Base-by-base conservation (phyloP, 2,888 invertebrate species). In the Drosophila recens region DNA sequence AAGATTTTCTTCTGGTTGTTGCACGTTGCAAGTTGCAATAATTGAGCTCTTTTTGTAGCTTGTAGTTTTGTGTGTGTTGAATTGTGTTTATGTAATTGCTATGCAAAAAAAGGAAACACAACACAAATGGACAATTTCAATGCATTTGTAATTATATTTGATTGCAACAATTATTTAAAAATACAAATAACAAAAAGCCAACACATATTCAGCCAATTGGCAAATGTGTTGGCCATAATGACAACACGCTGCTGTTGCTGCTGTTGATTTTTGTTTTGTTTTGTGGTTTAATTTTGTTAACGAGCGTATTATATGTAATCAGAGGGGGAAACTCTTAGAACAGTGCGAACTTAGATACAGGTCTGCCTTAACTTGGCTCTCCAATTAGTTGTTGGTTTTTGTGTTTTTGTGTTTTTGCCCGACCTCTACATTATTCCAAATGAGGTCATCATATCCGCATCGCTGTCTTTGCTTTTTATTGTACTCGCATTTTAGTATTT, bases 121-220 rank as follows among this genome's bases (percentile, higher is more conserved):
- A 88, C 57, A 73, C 71, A 89, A 81, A 73, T 79, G 74, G 68
- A 82, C 77, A 89, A 72, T 64, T 73, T 73, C 52, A 75, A 72
- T 75, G 82, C 74, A 77, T 79, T 89, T 78, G 80, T 75, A 89
- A 86, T 89, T 89, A 82, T 70, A 69, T 80, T 87, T 87, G 78
- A 89, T 86, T 89, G 87, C 89, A 63, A 79, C 84, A 79, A 84
- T 88, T 84, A 84, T 88, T 78, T 63, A 80, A 82, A 86, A 80
- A 73, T 63, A 56, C 34, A 43, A 70, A 68, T 61, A 62, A 38
- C n/a, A 66, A 46, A 67, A 57, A 62, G 30, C 17, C 52, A 65
- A 57, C 67, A 52, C 27, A 54, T 15, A 62, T 43, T 59, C 51
- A 48, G 49, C 34, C 71, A 76, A 67, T 72, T 51, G 62, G 58